These are phyloP conservation scores for Syngnathus acus DNA, from an alignment of 2,797 vertebrate genomes.

Conservation along the genomic window DNA sequence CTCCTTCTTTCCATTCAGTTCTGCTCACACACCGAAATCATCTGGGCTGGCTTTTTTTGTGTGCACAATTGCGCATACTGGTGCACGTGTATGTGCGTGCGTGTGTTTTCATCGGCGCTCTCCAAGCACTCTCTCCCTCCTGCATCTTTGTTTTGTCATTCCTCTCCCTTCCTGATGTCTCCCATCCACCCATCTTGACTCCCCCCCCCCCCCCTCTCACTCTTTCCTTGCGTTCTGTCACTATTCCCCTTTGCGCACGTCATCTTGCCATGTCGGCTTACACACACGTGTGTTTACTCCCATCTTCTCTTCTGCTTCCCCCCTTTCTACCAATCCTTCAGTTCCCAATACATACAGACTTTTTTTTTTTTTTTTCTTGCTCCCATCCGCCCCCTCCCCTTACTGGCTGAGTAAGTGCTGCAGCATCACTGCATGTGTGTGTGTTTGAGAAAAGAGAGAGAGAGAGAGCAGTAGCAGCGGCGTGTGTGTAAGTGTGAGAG, in stretches of 20 bases:
- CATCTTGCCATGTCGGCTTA: neutral
- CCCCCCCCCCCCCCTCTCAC: slow-evolving; percentile 25
- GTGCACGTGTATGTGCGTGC: neutral
- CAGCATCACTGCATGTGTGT: slow-evolving; percentile 64
- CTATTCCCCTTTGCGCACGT: slow-evolving; percentile 32
- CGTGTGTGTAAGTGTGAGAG: slow-evolving; percentile 45
- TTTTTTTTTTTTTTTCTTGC: slow-evolving; percentile 23
- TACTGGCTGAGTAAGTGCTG: slow-evolving; percentile 65
- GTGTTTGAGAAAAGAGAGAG: slow-evolving; percentile 11
- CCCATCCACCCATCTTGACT: slow-evolving; percentile 40
- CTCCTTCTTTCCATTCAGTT: slow-evolving; percentile 48
- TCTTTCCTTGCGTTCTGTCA: slow-evolving; percentile 20
- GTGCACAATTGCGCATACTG: slow-evolving; percentile 6
- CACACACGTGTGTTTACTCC: slow-evolving; percentile 18
- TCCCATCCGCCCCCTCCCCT: slow-evolving; percentile 65
- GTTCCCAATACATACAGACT: slow-evolving; percentile 41
- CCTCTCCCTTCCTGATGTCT: slow-evolving; percentile 19
- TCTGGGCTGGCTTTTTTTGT: slow-evolving; percentile 28
- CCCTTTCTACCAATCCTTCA: slow-evolving; percentile 34
- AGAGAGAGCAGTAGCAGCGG: slow-evolving; percentile 18
- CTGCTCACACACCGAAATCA: slow-evolving; percentile 43
- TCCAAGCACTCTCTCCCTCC: slow-evolving; percentile 23
- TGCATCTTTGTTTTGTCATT: slow-evolving; percentile 28
- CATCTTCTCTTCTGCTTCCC: slow-evolving; percentile 1
- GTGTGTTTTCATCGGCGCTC: slow-evolving; percentile 23